These are phyloP conservation scores for Hymenopus coronatus DNA, from an alignment of 2,888 invertebrate genomes.

Conservation along the genomic window DNA sequence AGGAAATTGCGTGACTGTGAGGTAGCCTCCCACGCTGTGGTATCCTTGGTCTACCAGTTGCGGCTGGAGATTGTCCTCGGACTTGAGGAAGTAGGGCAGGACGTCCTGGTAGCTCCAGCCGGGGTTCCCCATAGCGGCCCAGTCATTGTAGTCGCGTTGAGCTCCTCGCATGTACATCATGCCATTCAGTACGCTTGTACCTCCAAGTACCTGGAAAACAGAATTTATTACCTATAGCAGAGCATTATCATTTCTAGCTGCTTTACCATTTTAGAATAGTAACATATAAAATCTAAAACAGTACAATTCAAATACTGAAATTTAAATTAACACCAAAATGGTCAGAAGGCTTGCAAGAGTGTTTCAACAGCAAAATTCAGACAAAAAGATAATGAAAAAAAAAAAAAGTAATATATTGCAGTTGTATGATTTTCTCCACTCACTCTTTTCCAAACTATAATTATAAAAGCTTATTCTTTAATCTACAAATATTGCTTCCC, in stretches of 20 bases:
- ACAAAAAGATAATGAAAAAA: too few relatives aligned
- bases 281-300: too few relatives aligned
- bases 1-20: conserved; percentile 78
- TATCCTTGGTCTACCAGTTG: conserved; percentile 72
- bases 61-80: conserved; percentile 73
- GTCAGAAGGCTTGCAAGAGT: too few relatives aligned
- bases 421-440: too few relatives aligned
- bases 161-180: conserved; percentile 95
- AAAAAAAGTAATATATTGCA: too few relatives aligned
- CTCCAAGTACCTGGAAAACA: conserved; percentile 70
- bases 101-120: conserved; percentile 90
- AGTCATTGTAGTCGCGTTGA: conserved; percentile 80
- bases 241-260: neutral
- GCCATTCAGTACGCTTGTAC: conserved; percentile 90
- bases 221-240: neutral
- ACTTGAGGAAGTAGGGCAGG: conserved; percentile 84
- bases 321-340: too few relatives aligned
- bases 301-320: too few relatives aligned
- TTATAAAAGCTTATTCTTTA: too few relatives aligned
- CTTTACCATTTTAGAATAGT: too few relatives aligned
- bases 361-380: too few relatives aligned
- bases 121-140: conserved; percentile 80
- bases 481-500: too few relatives aligned
- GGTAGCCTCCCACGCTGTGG: conserved; percentile 73
- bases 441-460: too few relatives aligned